Evolutionary conservation across 2,113 vertebrate species (phyloP), one percentile per base, ranked within the genome.

Genomic region (Larimichthys polyactis): DNA sequence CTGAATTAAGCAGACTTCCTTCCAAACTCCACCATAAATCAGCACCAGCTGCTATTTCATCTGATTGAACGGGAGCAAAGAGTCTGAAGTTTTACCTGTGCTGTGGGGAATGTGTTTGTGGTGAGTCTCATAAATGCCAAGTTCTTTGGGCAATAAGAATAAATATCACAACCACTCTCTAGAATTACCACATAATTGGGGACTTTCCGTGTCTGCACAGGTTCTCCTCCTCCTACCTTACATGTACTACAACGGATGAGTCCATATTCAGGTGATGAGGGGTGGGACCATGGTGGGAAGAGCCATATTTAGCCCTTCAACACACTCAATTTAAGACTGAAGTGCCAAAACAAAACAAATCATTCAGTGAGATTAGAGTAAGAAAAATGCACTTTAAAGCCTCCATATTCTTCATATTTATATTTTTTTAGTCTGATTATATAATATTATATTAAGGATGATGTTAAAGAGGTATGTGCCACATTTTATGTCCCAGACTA

Each of bases 111-210:
- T 92, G 90, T 91, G 92, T 94, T 94, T 95, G 93, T 92, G 89
- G 93, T 92, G 84, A 92, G 90, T 91, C 91, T 94, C 91, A 83
- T 93, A 94, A 94, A 95, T 94, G 91, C 93, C 90, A 93, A 94
- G 92, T 90, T 94, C 94, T 95, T 92, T 93, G 91, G 91, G 93
- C 89, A 94, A 93, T 90, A 93, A 91, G 93, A 93, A 93, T 93
- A 95, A 94, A 95, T 83, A 92, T 92, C 78, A 79, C 84, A 89
- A 93, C 89, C 84, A 69, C 93, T 95, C 87, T 92, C 93, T 93
- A 95, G 94, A 96, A 94, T 92, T 91, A 91, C 88, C 93, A 92
- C 90, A 91, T 96, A 94, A 96, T 89, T 93, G 96, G 96, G 96
- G 96, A 96, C 96, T 96, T 96, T 97, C 96, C 95, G 91, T 68